Conservation (phyloP, 2,888 invertebrate genomes). For the Fragum fragum region DNA sequence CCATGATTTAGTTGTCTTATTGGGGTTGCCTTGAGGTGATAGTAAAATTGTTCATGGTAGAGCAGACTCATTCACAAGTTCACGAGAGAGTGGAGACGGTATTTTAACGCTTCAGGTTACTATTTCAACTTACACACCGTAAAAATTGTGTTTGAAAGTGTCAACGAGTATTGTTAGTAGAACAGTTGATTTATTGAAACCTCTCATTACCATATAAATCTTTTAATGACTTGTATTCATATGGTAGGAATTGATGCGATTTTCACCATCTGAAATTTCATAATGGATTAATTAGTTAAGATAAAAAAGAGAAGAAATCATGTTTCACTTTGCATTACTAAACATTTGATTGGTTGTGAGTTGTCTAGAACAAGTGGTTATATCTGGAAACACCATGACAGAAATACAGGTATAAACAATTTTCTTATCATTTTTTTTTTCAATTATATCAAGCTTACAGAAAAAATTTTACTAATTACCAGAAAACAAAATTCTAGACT, state of each 20-base stretch:
- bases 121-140: conserved; percentile 5
- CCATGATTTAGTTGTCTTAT: neutral
- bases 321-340: no score
- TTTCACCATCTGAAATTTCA: neutral
- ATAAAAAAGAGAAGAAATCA: no score
- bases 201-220: neutral
- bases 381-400: no score
- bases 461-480: no score
- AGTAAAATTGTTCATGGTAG: conserved; percentile 21
- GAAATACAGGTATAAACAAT: no score
- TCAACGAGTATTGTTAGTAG: neutral
- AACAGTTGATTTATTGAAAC: conserved; percentile 16
- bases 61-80: conserved; percentile 35
- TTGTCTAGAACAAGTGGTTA: no score
- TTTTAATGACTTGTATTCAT: neutral
- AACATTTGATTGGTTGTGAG: no score
- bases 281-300: conserved; percentile 19
- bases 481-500: no score
- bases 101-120: conserved; percentile 30
- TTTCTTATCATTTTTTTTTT: no score
- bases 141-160: conserved; percentile 24
- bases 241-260: no score
- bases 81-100: conserved; percentile 29
- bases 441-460: no score
- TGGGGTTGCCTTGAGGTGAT: neutral